Evolutionary conservation across 2,113 vertebrate genomes (phyloP), one percentile per base, ranked within the genome.

Genomic region (Takifugu flavidus): DNA sequence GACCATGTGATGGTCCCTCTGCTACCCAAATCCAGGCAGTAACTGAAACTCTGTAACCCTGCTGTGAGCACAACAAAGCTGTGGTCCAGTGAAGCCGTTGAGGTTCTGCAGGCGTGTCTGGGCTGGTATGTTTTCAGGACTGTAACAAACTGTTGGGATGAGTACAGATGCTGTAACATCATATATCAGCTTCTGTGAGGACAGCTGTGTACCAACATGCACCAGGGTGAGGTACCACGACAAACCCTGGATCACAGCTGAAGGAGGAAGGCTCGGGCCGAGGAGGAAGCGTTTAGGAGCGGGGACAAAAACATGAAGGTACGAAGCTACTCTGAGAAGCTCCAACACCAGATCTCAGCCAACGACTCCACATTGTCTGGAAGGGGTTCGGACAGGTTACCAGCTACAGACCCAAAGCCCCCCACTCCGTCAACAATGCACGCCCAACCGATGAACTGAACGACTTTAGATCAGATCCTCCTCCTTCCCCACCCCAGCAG

Each of bases 141-240:
- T 13, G 11, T 13, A 12, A 46, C 44, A 10, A 46, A 14, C 12
- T 13, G 13, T 14, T 13, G 12, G 44, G 44, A 46, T 46, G 44
- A 46, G 14, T 46, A 13, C 44, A 46, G 44, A 46, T 10, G 44
- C 44, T 46, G 12, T 46, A 14, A 46, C 44, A 4, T 46, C 47
- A n/a, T 49, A 49, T 10, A 49, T 49, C n/a, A 49, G 47, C 4
- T 20, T 49, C 47, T 49, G 47, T 25, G 47, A 49, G 47, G 49
- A 51, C 49, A 1, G 49, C 49, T 51, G 49, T 13, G 12, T 26
- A 11, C 49, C 25, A 51, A 26, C 49, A 51, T 14, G 25, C 31
- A 56, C 6, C 57, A 54, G 57, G 44, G 25, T 55, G 53, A 50
- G 34, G n/a, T 52, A 62, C 5, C 60, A 61, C 49, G 34, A 51